Percentiles rank a stretch among this genome's conserved stretches.
Evolutionary conservation across 1,140 invertebrate genomes (phyloP).

Genomic region (Diorhabda elongata): DNA sequence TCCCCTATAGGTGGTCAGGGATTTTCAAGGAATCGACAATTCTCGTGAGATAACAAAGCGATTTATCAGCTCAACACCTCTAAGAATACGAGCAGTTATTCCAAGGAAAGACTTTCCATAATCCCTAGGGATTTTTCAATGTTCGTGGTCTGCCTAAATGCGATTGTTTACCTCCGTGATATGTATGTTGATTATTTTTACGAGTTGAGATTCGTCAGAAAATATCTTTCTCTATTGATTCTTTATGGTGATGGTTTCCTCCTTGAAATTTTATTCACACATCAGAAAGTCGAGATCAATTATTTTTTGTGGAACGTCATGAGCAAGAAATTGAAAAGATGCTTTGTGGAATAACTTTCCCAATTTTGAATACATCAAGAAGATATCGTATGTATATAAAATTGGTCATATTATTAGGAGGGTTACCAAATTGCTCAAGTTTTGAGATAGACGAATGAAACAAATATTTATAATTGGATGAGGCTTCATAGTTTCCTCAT

Average conservation of each 20-base stretch:
- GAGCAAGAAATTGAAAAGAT: too few species aligned
- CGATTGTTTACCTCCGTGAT: neutral
- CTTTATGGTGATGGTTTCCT: neutral
- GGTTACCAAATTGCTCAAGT: too few species aligned
- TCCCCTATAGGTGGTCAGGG: neutral
- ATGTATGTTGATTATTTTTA: slow-evolving; percentile 1
- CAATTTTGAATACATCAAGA: too few species aligned
- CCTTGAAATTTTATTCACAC: too few species aligned
- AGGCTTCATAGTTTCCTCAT: too few species aligned
- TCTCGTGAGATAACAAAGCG: neutral
- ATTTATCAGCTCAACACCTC: slow-evolving; percentile 2
- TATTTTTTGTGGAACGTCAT: too few species aligned
- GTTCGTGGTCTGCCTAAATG: slow-evolving; percentile 1
- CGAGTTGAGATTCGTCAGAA: neutral
- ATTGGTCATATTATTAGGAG: too few species aligned
- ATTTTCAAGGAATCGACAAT: slow-evolving; percentile 2
- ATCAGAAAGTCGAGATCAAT: too few species aligned
- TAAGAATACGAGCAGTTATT: slow-evolving; percentile 2
- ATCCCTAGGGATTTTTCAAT: neutral
- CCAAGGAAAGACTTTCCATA: neutral
- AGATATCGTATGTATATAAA: too few species aligned
- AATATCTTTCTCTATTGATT: neutral
- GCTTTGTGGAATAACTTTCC: too few species aligned
- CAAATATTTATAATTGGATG: too few species aligned
- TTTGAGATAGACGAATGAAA: too few species aligned